A percentile compares a stretch with the other conserved stretches of the same genome.
phyloP scores from a whole-genome alignment of 2,797 vertebrate species.

The Acanthopagrus latus region DNA sequence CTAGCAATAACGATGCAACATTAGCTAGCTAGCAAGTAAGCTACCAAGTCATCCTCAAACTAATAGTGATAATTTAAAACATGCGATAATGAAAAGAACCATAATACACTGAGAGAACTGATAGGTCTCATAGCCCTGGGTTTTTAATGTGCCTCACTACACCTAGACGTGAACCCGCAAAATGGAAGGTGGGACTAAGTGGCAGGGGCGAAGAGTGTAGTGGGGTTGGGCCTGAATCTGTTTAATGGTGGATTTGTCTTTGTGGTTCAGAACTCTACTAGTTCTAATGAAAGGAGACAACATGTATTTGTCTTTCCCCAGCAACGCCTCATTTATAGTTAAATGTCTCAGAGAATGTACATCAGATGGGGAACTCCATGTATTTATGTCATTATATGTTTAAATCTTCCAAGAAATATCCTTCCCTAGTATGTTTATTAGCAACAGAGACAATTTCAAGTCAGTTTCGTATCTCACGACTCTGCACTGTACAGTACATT shows the following conservation, averaged over 20 bases:
- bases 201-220: too few species aligned
- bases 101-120: too few species aligned
- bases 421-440: slow-evolving; percentile 36
- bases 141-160: too few species aligned
- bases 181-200: too few species aligned
- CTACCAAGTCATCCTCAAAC: too few species aligned
- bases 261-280: slow-evolving; percentile 17
- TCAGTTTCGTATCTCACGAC: neutral
- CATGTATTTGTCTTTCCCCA: slow-evolving; percentile 26
- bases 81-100: too few species aligned
- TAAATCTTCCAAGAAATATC: slow-evolving; percentile 21
- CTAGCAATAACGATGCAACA: too few species aligned
- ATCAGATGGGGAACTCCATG: slow-evolving; percentile 52
- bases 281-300: slow-evolving; percentile 39
- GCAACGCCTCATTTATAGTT: slow-evolving; percentile 34
- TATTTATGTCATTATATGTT: slow-evolving; percentile 44
- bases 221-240: neutral
- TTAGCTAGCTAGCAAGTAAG: too few species aligned
- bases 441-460: slow-evolving; percentile 1
- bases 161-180: too few species aligned
- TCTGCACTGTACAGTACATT: neutral
- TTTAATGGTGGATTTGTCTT: neutral
- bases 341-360: slow-evolving; percentile 42
- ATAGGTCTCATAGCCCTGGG: too few species aligned
- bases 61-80: too few species aligned